Evolutionary conservation across 2,888 invertebrate genomes (phyloP).

Genomic region (Prostheceraeus crozeri): DNA sequence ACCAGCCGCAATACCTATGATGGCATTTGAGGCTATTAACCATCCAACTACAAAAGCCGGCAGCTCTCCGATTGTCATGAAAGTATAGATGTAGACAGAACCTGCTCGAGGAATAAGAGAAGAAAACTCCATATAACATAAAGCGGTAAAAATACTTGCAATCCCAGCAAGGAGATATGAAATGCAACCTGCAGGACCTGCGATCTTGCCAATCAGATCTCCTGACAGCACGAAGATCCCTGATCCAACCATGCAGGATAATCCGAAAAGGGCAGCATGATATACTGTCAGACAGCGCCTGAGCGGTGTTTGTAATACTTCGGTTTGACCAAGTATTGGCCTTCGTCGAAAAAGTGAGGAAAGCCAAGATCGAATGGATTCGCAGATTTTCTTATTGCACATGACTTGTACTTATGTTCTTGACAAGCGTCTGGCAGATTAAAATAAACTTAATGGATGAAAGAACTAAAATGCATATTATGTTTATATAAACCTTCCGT

Average conservation of each 20-base stretch:
- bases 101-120: constrained; percentile 37
- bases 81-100: constrained; percentile 36
- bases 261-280: constrained; percentile 35
- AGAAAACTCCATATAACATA: constrained; percentile 37
- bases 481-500: too few relatives aligned
- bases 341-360: too few relatives aligned
- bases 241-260: constrained; percentile 36
- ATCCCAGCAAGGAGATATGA: constrained; percentile 33
- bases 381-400: too few relatives aligned
- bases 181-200: constrained; percentile 34
- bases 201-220: constrained; percentile 25
- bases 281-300: constrained; percentile 31
- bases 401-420: too few relatives aligned
- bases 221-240: constrained; percentile 39
- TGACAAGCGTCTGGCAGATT: too few relatives aligned
- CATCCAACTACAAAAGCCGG: constrained; percentile 37
- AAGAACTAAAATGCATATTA: too few relatives aligned
- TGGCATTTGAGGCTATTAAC: constrained; percentile 38
- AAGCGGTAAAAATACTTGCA: constrained; percentile 32
- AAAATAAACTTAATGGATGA: too few relatives aligned
- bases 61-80: constrained; percentile 37
- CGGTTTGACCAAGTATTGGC: too few relatives aligned
- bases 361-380: too few relatives aligned
- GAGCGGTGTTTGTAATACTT: too few relatives aligned
- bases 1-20: constrained; percentile 36